Conservation (phyloP, 2,113 vertebrate genomes). For the Myotis yumanensis region DNA sequence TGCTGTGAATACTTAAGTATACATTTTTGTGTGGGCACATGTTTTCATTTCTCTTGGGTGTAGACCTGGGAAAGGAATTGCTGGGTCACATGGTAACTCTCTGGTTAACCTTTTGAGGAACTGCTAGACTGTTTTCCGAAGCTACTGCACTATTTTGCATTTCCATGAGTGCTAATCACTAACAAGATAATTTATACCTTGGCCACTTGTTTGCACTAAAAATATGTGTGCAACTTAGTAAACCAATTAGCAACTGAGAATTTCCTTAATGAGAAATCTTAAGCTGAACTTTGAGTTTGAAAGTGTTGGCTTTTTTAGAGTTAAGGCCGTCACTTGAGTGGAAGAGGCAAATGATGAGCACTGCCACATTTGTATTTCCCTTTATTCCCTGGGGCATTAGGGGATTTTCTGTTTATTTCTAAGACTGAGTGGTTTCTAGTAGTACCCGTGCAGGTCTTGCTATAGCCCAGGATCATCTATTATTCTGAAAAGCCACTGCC, state of each 20-base stretch:
- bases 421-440: neutral
- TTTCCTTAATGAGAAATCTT: constrained; percentile 50
- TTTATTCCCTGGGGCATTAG: neutral
- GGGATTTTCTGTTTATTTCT: constrained; percentile 46
- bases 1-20: neutral
- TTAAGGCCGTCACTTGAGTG: constrained; percentile 3
- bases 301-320: neutral
- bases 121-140: constrained; percentile 21
- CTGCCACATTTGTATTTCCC: neutral
- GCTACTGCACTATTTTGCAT: neutral
- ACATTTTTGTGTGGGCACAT: neutral
- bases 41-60: neutral
- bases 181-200: constrained; percentile 30
- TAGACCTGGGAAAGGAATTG: neutral
- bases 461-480: constrained; percentile 3
- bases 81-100: neutral
- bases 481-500: constrained; percentile 69
- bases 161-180: neutral
- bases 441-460: neutral
- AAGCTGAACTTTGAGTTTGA: neutral
- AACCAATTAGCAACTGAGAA: constrained; percentile 11
- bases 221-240: neutral
- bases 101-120: neutral
- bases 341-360: constrained; percentile 20
- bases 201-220: neutral